phyloP scores from a whole-genome alignment of 2,888 invertebrate genomes.

The Tachina grossa region DNA sequence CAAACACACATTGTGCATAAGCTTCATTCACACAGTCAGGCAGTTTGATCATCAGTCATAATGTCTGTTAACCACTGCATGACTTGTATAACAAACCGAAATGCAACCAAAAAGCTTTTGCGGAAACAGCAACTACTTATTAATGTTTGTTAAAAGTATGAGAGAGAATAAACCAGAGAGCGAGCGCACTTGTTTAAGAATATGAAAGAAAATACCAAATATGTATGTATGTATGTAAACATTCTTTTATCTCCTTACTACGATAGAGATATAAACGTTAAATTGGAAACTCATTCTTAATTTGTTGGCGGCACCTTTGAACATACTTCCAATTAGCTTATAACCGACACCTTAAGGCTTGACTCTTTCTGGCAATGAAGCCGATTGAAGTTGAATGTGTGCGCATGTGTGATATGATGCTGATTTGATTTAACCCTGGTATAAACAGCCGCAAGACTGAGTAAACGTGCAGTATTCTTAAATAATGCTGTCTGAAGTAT shows the following conservation, averaged over 20 bases:
- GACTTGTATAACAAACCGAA: conserved; percentile 30
- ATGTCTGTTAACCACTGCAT: conserved; percentile 33
- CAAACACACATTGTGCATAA: conserved; percentile 17
- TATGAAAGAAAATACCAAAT: not conserved
- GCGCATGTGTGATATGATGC: not conserved
- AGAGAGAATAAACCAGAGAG: not conserved
- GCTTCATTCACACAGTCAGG: conserved; percentile 6
- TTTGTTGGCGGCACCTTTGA: conserved; percentile 83
- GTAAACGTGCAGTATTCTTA: not conserved
- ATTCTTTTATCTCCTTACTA: conserved; percentile 50
- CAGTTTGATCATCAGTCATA: conserved; percentile 61
- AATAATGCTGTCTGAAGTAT: no score
- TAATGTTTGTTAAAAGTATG: not conserved
- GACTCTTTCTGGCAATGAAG: conserved; percentile 55
- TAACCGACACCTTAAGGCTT: conserved; percentile 82
- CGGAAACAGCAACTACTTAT: not conserved
- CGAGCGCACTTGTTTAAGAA: conserved; percentile 6
- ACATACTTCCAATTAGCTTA: conserved; percentile 83
- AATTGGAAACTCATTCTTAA: conserved; percentile 79
- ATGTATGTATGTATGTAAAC: not conserved
- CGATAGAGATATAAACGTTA: conserved; percentile 78
- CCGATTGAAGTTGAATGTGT: not conserved
- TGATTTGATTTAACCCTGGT: conserved; percentile 24
- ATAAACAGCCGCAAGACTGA: not conserved
- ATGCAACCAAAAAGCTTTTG: conserved; percentile 26